Percentiles rank a stretch among this genome's conserved stretches.
phyloP scores from a whole-genome alignment of 2,888 invertebrate genomes.

The Limnephilus lunatus region DNA sequence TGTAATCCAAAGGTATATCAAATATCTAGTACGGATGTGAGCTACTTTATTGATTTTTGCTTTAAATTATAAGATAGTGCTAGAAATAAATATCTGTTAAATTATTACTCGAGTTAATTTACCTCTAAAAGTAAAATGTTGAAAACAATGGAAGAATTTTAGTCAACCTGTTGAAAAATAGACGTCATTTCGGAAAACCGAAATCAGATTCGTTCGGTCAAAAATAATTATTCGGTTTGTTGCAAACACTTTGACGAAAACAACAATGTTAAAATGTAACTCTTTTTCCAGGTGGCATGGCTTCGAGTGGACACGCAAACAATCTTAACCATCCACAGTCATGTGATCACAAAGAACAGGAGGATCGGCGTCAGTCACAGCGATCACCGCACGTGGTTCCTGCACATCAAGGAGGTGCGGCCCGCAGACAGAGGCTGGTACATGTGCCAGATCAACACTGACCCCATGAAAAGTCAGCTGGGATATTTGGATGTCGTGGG shows the following conservation, averaged over 20 bases:
- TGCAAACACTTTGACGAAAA: background rate
- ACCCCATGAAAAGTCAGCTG: conserved; percentile 94
- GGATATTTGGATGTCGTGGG: conserved; percentile 93
- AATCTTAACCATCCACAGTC: conserved; percentile 91
- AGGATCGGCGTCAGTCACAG: conserved; percentile 90
- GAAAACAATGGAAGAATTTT: too few species aligned
- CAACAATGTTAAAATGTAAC: conserved; percentile 85
- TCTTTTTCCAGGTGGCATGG: conserved; percentile 70
- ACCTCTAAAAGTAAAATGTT: too few species aligned
- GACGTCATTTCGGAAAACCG: too few species aligned
- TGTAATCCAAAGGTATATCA: too few species aligned
- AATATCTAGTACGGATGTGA: too few species aligned
- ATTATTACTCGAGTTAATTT: background rate
- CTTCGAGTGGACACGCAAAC: conserved; percentile 89
- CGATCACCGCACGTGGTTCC: conserved; percentile 91
- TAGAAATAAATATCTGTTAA: too few species aligned
- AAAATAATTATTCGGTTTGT: background rate
- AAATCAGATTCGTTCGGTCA: background rate
- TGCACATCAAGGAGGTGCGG: conserved; percentile 89
- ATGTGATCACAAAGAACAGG: conserved; percentile 93
- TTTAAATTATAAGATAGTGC: too few species aligned
- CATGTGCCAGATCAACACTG: conserved; percentile 96
- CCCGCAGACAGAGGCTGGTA: conserved; percentile 93
- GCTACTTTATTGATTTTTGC: too few species aligned
- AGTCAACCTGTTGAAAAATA: too few species aligned